phyloP scores from a whole-genome alignment of 1,140 invertebrate species.

The Episyrphus balteatus region DNA sequence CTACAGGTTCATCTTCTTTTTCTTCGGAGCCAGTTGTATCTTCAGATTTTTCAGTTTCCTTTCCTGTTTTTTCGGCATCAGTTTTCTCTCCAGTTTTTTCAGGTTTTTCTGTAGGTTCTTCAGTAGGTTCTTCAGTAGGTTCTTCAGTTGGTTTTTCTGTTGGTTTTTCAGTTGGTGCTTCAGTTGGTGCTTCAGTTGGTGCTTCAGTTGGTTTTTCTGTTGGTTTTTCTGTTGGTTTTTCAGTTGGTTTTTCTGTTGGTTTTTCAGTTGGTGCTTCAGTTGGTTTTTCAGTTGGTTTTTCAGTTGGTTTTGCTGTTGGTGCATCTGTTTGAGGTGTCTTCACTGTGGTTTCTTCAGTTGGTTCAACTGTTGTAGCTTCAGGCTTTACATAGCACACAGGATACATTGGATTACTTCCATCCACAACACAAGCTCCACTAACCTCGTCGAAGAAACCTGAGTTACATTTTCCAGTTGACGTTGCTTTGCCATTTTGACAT shows the following conservation, averaged over 20 bases:
- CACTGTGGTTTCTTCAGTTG: too few relatives aligned
- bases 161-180: background rate
- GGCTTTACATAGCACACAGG: too few relatives aligned
- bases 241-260: background rate
- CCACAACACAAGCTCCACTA: background rate
- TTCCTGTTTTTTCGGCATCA: background rate
- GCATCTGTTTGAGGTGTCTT: too few relatives aligned
- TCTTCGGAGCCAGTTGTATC: too few relatives aligned
- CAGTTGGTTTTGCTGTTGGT: too few relatives aligned
- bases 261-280: background rate
- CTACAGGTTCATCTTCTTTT: too few relatives aligned
- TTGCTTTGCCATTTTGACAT: constrained; percentile 12
- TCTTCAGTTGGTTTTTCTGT: background rate
- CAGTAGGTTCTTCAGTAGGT: background rate
- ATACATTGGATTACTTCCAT: too few relatives aligned
- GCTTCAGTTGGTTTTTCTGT: background rate
- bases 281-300: background rate
- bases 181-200: background rate
- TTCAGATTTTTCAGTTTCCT: background rate
- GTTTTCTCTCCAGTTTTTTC: background rate
- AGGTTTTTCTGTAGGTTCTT: background rate
- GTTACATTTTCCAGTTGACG: constrained; percentile 6
- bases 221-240: background rate
- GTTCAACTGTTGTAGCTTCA: too few relatives aligned
- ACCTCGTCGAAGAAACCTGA: constrained; percentile 13